phyloP scores from a whole-genome alignment of 92 coral and sea anemone genomes.

The Palythoa heliodiscus region DNA sequence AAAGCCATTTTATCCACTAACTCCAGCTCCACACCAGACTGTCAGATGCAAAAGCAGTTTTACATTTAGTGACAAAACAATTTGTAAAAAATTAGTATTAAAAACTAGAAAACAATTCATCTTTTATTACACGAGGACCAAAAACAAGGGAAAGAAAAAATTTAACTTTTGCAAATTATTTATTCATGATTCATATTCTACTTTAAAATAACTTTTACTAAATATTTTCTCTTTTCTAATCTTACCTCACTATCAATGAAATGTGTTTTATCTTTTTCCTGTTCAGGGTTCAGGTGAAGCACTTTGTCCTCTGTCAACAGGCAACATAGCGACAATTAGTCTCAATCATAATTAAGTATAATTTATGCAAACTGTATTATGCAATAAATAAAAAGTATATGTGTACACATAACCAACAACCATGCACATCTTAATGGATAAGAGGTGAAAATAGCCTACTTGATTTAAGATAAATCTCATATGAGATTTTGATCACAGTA shows the following conservation, averaged over 20 bases:
- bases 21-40: conserved; percentile 97
- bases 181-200: too few relatives aligned
- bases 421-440: too few relatives aligned
- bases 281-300: conserved; percentile 91
- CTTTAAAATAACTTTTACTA: too few relatives aligned
- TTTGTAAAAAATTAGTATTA: not conserved
- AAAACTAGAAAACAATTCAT: too few relatives aligned
- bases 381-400: not conserved
- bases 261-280: conserved; percentile 97
- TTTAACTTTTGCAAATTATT: too few relatives aligned
- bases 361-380: not conserved
- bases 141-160: too few relatives aligned
- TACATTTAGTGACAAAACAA: not conserved
- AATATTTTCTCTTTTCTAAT: not conserved
- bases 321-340: not conserved
- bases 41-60: not conserved
- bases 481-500: too few relatives aligned
- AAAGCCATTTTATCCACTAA: conserved; percentile 85
- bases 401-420: too few relatives aligned
- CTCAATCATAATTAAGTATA: not conserved
- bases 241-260: conserved; percentile 90
- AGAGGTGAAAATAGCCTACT: too few relatives aligned
- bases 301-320: conserved; percentile 79
- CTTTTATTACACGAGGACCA: too few relatives aligned
- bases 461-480: too few relatives aligned